Conservation (phyloP, 2,888 invertebrate species). For the Aelia acuminata region DNA sequence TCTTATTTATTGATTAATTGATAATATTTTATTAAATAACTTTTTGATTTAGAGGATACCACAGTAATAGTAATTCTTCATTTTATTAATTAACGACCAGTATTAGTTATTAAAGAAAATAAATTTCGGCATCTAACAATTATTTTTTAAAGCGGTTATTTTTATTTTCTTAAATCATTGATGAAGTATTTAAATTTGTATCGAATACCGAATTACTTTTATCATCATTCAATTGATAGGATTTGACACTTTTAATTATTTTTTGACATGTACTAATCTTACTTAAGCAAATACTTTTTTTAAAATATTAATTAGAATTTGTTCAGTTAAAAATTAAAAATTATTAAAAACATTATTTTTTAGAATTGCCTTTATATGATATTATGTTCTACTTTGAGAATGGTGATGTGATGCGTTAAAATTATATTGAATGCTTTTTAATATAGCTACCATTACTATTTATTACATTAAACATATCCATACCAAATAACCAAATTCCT, state of each 20-base stretch:
- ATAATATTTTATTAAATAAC: too few species aligned
- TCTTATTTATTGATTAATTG: too few species aligned
- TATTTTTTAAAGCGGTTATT: too few species aligned
- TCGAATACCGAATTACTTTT: not conserved
- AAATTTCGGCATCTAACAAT: too few species aligned
- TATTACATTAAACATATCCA: too few species aligned
- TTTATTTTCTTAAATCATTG: not conserved
- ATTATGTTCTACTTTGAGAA: not conserved
- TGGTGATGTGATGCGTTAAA: not conserved
- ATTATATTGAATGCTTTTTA: too few species aligned
- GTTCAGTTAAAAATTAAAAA: not conserved
- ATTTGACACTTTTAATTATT: not conserved
- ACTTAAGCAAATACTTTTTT: not conserved
- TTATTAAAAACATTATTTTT: not conserved
- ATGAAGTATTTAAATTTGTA: not conserved
- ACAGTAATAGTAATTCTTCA: too few species aligned
- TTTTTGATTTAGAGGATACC: too few species aligned
- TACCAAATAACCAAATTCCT: too few species aligned
- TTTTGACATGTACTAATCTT: not conserved
- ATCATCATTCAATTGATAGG: not conserved
- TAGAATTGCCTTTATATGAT: not conserved
- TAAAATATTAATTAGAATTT: not conserved
- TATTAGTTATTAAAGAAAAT: too few species aligned
- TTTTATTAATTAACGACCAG: too few species aligned
- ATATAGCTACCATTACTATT: too few species aligned